These are phyloP conservation scores for Chiloscyllium punctatum DNA, from an alignment of 2,797 vertebrate species.

Conservation along the genomic window DNA sequence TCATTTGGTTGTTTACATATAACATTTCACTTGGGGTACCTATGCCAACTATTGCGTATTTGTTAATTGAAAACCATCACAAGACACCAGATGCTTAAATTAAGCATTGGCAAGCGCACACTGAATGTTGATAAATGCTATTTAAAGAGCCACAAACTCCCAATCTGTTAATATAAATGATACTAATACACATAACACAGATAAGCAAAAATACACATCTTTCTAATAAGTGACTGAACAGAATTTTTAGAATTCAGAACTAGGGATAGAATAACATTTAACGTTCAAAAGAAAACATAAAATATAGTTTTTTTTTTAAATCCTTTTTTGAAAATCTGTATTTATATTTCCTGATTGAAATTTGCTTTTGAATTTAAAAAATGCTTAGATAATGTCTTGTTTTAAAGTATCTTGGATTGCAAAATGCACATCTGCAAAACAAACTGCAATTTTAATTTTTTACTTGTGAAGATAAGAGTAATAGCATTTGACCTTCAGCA, in stretches of 20 bases:
- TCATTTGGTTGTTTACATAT: constrained; percentile 28
- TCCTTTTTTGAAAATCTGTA: not conserved
- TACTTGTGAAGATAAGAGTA: not conserved
- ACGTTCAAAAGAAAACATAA: not conserved
- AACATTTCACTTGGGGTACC: not conserved
- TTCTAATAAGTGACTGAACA: not conserved
- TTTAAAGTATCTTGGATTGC: constrained; percentile 5
- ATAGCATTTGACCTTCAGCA: not conserved
- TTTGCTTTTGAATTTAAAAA: not conserved
- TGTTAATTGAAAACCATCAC: constrained; percentile 30
- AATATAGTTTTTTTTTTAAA: not conserved
- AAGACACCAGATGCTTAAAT: constrained; percentile 34
- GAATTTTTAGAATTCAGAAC: not conserved
- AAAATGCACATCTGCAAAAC: not conserved
- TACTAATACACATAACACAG: not conserved
- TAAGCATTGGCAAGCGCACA: not conserved
- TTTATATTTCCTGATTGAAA: not conserved
- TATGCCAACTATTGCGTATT: constrained; percentile 17
- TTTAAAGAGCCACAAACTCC: constrained; percentile 28
- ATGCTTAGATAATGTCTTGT: not conserved
- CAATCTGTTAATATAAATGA: constrained; percentile 33
- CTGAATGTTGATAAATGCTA: constrained; percentile 34
- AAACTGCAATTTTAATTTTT: not conserved
- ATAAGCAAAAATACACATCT: not conserved
- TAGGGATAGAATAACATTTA: not conserved